Percentiles rank a stretch among this genome's conserved stretches.
These are phyloP conservation scores for Agrilus biguttatus DNA, from an alignment of 2,888 invertebrate genomes.

Conservation along the genomic window DNA sequence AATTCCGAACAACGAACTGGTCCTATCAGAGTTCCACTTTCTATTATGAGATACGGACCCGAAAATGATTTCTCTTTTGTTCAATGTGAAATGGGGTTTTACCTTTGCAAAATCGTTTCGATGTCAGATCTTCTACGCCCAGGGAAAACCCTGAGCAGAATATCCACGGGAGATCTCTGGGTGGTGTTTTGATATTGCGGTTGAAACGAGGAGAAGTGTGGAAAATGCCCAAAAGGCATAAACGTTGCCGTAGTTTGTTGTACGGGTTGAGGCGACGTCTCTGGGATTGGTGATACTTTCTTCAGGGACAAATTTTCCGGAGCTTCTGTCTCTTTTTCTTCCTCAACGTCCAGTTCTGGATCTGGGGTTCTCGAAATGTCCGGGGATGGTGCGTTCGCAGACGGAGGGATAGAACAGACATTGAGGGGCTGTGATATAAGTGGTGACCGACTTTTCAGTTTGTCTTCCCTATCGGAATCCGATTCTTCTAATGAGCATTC, in stretches of 20 bases:
- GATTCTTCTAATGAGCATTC: constrained; percentile 33
- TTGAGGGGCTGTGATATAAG: constrained; percentile 25
- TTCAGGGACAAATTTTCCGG: constrained; percentile 76
- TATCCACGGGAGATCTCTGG: constrained; percentile 70
- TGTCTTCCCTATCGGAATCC: constrained; percentile 31
- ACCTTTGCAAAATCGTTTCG: constrained; percentile 63
- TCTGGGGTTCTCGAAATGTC: constrained; percentile 26
- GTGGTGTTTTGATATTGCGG: constrained; percentile 27
- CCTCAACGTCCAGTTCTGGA: constrained; percentile 39
- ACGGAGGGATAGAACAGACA: constrained; percentile 34
- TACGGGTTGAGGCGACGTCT: constrained; percentile 13
- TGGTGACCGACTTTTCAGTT: constrained; percentile 26
- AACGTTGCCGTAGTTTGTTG: constrained; percentile 20
- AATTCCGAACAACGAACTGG: no score
- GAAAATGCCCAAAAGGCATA: constrained; percentile 35
- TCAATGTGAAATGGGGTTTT: not conserved
- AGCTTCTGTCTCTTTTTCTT: constrained; percentile 37
- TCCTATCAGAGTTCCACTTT: no score
- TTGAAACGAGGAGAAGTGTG: constrained; percentile 22
- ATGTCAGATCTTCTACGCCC: constrained; percentile 74
- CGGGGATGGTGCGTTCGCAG: constrained; percentile 18
- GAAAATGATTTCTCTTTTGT: no score
- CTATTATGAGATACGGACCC: no score
- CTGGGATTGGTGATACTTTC: constrained; percentile 38
- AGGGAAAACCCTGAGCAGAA: constrained; percentile 79